A percentile compares a stretch with the other conserved stretches of the same genome.
These are phyloP conservation scores for Tryphoninae sp. DNA, from an alignment of 2,888 invertebrate genomes.

Conservation along the genomic window DNA sequence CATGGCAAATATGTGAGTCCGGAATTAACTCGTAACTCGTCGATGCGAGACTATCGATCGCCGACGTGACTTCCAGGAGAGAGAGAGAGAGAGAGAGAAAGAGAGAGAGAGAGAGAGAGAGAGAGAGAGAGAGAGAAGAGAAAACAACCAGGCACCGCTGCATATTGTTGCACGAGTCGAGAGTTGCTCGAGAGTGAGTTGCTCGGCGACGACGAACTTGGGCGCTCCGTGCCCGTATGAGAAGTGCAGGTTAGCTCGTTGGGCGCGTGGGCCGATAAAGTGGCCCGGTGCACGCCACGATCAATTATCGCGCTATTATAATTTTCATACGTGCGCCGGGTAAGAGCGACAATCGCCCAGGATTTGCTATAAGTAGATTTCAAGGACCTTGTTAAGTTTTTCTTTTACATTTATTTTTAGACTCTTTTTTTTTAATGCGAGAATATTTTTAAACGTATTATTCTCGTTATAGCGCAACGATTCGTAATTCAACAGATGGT, in stretches of 20 bases:
- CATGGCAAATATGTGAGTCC: slow-evolving; percentile 73
- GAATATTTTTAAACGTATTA: slow-evolving; percentile 50
- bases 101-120: slow-evolving; percentile 15
- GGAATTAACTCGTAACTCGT: slow-evolving; percentile 73
- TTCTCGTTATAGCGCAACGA: slow-evolving; percentile 40
- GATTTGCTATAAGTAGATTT: slow-evolving; percentile 46
- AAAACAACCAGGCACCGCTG: slow-evolving; percentile 5
- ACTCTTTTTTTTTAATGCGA: slow-evolving; percentile 20
- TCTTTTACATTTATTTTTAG: neutral
- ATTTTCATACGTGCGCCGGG: slow-evolving; percentile 51
- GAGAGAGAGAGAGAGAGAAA: slow-evolving; percentile 18
- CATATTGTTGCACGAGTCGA: slow-evolving; percentile 30
- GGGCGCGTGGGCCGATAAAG: slow-evolving; percentile 60
- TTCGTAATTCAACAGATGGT: slow-evolving; percentile 42
- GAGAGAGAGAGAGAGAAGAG: neutral
- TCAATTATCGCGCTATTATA: slow-evolving; percentile 64
- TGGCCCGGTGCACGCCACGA: slow-evolving; percentile 62
- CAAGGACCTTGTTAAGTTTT: slow-evolving; percentile 53
- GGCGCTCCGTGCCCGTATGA: slow-evolving; percentile 43
- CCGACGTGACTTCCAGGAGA: slow-evolving; percentile 39
- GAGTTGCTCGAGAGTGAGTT: slow-evolving; percentile 33
- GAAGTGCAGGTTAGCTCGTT: slow-evolving; percentile 48
- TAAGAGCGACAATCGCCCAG: slow-evolving; percentile 41
- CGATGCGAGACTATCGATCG: slow-evolving; percentile 67
- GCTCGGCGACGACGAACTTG: slow-evolving; percentile 43